A percentile compares a stretch with the other conserved stretches of the same genome.
phyloP scores from a whole-genome alignment of 2,888 invertebrate genomes.

The Spodoptera littoralis region DNA sequence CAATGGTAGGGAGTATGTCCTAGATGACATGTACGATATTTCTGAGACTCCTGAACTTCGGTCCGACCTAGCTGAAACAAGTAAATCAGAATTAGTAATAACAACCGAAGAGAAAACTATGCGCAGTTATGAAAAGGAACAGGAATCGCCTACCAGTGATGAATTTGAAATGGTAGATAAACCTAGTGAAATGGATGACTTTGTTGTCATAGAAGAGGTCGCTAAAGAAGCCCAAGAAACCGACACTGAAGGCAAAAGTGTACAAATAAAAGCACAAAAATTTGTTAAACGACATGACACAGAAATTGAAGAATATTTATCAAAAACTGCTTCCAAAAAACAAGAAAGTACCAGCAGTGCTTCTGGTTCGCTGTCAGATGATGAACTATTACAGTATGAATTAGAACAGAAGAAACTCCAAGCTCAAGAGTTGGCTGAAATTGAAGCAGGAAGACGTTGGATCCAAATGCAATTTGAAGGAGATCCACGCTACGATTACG shows the following conservation, averaged over 20 bases:
- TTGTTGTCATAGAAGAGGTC: slow-evolving; percentile 96
- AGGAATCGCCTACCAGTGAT: slow-evolving; percentile 94
- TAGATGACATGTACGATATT: slow-evolving; percentile 89
- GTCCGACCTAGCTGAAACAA: slow-evolving; percentile 84
- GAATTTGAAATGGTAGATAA: slow-evolving; percentile 96
- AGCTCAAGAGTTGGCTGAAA: slow-evolving; percentile 86
- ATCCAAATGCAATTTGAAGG: slow-evolving; percentile 96
- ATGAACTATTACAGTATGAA: slow-evolving; percentile 91
- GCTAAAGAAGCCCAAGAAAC: slow-evolving; percentile 95
- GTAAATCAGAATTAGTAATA: slow-evolving; percentile 89
- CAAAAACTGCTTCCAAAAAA: slow-evolving; percentile 91
- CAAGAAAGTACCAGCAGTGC: slow-evolving; percentile 89
- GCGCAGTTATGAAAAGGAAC: slow-evolving; percentile 87
- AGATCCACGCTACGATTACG: slow-evolving; percentile 93
- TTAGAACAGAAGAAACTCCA: slow-evolving; percentile 90
- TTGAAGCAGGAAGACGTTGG: slow-evolving; percentile 95
- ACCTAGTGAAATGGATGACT: slow-evolving; percentile 95
- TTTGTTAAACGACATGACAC: slow-evolving; percentile 90
- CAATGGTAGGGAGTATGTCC: slow-evolving; percentile 90
- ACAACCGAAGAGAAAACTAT: slow-evolving; percentile 89
- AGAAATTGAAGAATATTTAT: slow-evolving; percentile 92
- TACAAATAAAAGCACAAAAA: slow-evolving; percentile 89
- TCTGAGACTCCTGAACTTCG: slow-evolving; percentile 89
- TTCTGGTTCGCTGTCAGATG: slow-evolving; percentile 88
- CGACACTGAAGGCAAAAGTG: slow-evolving; percentile 94